Conservation (phyloP, 2,888 invertebrate species). For the Hyposoter dolosus region DNA sequence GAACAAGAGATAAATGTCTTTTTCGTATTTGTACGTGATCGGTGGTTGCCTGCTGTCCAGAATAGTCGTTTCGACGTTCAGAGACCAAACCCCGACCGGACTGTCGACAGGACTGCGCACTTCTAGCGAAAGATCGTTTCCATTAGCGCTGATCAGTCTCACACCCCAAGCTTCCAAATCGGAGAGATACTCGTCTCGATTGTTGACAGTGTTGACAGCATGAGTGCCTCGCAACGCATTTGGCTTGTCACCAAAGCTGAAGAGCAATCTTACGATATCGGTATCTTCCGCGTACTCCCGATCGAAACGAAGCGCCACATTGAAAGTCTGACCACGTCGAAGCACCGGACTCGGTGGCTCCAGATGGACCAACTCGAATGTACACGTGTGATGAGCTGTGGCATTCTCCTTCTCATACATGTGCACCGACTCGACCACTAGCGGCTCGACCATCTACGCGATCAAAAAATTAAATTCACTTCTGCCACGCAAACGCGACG, state of each 20-base stretch:
- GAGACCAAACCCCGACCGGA: conserved; percentile 90
- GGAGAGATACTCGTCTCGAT: conserved; percentile 75
- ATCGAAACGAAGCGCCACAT: conserved; percentile 88
- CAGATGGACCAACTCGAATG: conserved; percentile 89
- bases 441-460: conserved; percentile 83
- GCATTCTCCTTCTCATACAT: conserved; percentile 90
- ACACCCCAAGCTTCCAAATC: conserved; percentile 85
- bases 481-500: too few relatives aligned
- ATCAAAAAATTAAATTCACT: too few relatives aligned
- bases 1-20: conserved; percentile 91
- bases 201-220: conserved; percentile 84
- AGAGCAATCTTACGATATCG: conserved; percentile 89
- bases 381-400: conserved; percentile 88
- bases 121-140: conserved; percentile 84
- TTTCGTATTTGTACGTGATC: conserved; percentile 87
- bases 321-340: conserved; percentile 91
- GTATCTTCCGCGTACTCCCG: conserved; percentile 87
- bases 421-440: conserved; percentile 87
- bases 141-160: conserved; percentile 79
- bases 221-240: conserved; percentile 86
- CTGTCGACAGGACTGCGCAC: conserved; percentile 88
- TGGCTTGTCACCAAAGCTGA: conserved; percentile 88
- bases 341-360: conserved; percentile 89
- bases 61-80: conserved; percentile 88
- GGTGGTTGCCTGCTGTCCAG: conserved; percentile 83